phyloP scores from a whole-genome alignment of 2,888 invertebrate species.

The Platycheirus rosarum region DNA sequence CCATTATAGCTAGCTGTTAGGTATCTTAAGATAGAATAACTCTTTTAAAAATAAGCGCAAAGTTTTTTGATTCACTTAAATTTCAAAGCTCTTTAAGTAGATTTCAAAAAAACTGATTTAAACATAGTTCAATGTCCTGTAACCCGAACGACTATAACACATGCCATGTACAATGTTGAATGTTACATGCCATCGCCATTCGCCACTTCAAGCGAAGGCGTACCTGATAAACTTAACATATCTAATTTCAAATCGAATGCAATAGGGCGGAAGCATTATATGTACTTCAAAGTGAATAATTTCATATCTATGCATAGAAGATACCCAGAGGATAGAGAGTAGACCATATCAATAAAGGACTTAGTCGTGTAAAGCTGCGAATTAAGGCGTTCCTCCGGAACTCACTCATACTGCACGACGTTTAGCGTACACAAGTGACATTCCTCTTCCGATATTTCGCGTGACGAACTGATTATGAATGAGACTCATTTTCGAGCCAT shows the following conservation, averaged over 20 bases:
- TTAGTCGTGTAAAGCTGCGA: constrained; percentile 45
- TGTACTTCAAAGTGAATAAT: constrained; percentile 60
- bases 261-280: constrained; percentile 61
- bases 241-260: constrained; percentile 61
- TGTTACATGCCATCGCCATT: background rate
- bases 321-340: no score
- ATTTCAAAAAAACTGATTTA: no score
- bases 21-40: background rate
- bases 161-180: constrained; percentile 11
- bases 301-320: constrained; percentile 25
- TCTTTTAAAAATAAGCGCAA: background rate
- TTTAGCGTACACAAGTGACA: constrained; percentile 71
- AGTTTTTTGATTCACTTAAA: background rate
- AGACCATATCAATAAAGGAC: background rate
- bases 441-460: constrained; percentile 63
- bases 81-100: no score
- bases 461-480: constrained; percentile 64
- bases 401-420: constrained; percentile 71
- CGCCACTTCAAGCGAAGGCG: constrained; percentile 16
- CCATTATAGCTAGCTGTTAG: background rate
- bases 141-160: constrained; percentile 20
- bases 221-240: constrained; percentile 56
- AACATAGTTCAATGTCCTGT: constrained; percentile 14
- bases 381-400: constrained; percentile 70
- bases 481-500: constrained; percentile 37